A percentile compares a stretch with the other conserved stretches of the same genome.
Evolutionary conservation across 92 coral and sea anemone genomes (phyloP).

Genomic region (Palythoa heliodiscus): DNA sequence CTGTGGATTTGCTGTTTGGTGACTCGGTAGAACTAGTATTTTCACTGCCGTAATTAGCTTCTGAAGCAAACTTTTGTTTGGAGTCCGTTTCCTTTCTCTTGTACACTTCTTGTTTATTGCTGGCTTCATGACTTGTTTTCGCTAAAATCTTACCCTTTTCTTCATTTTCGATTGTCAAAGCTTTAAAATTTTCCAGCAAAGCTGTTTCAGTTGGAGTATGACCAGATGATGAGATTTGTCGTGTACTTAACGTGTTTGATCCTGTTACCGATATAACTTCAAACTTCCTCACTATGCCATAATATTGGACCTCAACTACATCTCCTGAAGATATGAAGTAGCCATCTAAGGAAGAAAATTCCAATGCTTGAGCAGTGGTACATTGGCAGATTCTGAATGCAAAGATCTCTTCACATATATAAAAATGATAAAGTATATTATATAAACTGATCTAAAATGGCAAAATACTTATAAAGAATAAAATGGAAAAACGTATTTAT

Average conservation of each 20-base stretch:
- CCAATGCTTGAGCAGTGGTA: too few relatives aligned
- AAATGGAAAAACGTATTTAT: too few relatives aligned
- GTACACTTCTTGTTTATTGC: background rate
- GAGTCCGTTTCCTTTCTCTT: background rate
- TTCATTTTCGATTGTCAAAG: constrained; percentile 2
- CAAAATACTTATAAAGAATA: too few relatives aligned
- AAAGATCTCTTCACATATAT: background rate
- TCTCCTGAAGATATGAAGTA: constrained; percentile 61
- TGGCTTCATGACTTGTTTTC: background rate
- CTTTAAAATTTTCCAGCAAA: constrained; percentile 6
- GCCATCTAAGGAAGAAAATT: constrained; percentile 62
- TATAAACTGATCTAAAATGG: too few relatives aligned
- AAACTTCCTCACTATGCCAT: constrained; percentile 79
- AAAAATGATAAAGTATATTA: too few relatives aligned
- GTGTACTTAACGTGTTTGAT: background rate
- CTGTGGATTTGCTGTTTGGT: background rate
- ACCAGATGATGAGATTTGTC: background rate
- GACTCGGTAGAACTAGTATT: background rate
- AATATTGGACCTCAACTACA: constrained; percentile 70
- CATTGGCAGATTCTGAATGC: background rate
- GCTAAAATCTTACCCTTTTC: background rate
- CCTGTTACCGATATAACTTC: constrained; percentile 43
- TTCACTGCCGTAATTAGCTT: background rate
- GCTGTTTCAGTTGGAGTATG: background rate
- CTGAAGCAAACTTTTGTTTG: too few relatives aligned